These are phyloP conservation scores for Drosophila hydei DNA, from an alignment of 1,140 invertebrate species.

Conservation along the genomic window DNA sequence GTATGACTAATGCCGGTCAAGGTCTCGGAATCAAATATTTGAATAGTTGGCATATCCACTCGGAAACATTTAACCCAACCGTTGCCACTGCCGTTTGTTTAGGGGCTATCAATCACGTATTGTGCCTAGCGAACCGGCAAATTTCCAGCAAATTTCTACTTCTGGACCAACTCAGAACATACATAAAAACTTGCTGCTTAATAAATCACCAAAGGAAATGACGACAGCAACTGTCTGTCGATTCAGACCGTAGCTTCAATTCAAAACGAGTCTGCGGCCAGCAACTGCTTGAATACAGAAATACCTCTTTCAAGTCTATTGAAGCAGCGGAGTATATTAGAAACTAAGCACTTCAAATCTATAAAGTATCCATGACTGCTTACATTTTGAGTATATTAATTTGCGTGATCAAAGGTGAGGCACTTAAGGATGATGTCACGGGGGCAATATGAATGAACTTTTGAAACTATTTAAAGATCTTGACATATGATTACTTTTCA, in stretches of 20 bases:
- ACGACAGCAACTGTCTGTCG: constrained; percentile 57
- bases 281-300: not conserved
- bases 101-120: constrained; percentile 67
- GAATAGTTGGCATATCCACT: constrained; percentile 32
- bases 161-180: constrained; percentile 6
- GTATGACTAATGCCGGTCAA: constrained; percentile 43
- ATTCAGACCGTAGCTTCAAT: constrained; percentile 26
- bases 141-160: constrained; percentile 41
- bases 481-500: too few relatives aligned
- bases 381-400: too few relatives aligned
- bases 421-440: too few relatives aligned
- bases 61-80: constrained; percentile 59
- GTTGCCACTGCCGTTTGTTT: constrained; percentile 48
- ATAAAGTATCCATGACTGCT: too few relatives aligned
- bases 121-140: constrained; percentile 42
- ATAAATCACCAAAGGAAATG: constrained; percentile 71
- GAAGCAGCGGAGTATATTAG: not conserved
- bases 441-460: too few relatives aligned
- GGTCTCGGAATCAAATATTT: constrained; percentile 33
- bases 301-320: constrained; percentile 1
- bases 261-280: not conserved
- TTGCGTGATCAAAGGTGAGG: too few relatives aligned
- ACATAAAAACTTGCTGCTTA: constrained; percentile 60
- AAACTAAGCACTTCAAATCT: too few relatives aligned
- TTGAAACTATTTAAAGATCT: too few relatives aligned